These are phyloP conservation scores for Argyresthia albistria DNA, from an alignment of 2,888 invertebrate genomes.

Conservation along the genomic window DNA sequence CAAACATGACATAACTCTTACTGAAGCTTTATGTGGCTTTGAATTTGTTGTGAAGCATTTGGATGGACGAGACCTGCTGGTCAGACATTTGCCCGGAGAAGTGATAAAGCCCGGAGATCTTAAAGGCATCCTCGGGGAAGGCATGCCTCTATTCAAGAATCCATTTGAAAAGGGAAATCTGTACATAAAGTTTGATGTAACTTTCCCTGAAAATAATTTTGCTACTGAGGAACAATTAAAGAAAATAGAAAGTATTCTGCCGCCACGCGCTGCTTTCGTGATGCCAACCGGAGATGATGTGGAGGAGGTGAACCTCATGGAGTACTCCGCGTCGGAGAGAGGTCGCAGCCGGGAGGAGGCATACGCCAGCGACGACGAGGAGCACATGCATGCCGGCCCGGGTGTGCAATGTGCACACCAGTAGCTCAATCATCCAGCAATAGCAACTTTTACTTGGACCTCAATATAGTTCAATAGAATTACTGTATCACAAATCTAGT, in stretches of 20 bases:
- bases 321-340: constrained; percentile 77
- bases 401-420: constrained; percentile 88
- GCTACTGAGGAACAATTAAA: constrained; percentile 76
- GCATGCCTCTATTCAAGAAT: constrained; percentile 91
- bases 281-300: constrained; percentile 86
- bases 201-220: constrained; percentile 89
- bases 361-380: constrained; percentile 78
- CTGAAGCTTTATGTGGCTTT: constrained; percentile 94
- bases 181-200: constrained; percentile 88
- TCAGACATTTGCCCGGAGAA: constrained; percentile 84
- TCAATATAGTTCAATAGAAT: constrained; percentile 54
- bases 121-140: constrained; percentile 86
- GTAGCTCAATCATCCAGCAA: constrained; percentile 64
- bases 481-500: constrained; percentile 29
- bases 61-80: constrained; percentile 87
- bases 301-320: constrained; percentile 88
- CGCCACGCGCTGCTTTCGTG: constrained; percentile 77
- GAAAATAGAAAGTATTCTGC: constrained; percentile 82
- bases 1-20: constrained; percentile 82
- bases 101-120: constrained; percentile 87
- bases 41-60: constrained; percentile 88
- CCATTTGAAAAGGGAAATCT: constrained; percentile 91
- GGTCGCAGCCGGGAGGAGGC: constrained; percentile 75
- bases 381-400: constrained; percentile 68
- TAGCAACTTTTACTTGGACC: constrained; percentile 50